Percentiles rank a stretch among this genome's conserved stretches.
phyloP scores from a whole-genome alignment of 2,113 vertebrate species.

The Plectropomus leopardus region DNA sequence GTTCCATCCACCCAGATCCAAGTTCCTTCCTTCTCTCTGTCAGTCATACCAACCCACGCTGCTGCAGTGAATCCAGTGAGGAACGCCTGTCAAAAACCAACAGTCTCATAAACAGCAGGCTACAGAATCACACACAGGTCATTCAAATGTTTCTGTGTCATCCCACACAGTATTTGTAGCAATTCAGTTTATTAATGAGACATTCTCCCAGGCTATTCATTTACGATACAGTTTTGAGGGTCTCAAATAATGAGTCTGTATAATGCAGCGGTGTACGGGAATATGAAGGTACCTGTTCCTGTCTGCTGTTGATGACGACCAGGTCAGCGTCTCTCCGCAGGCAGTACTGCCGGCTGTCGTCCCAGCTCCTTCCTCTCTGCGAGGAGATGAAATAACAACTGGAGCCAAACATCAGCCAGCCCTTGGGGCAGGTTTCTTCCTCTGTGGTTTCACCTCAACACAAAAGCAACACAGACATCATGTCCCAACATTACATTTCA shows the following conservation, averaged over 20 bases:
- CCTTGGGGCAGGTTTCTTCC: constrained; percentile 8
- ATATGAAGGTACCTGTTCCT: constrained; percentile 51
- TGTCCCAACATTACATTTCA: not conserved
- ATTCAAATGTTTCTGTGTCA: not conserved
- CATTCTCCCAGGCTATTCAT: not conserved
- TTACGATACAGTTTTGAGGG: not conserved
- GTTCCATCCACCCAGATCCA: constrained; percentile 66
- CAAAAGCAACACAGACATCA: not conserved
- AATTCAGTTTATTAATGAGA: not conserved
- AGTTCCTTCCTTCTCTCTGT: constrained; percentile 42
- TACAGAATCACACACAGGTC: not conserved
- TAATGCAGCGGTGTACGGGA: not conserved
- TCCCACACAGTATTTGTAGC: not conserved
- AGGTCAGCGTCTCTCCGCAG: constrained; percentile 36
- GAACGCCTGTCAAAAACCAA: constrained; percentile 35
- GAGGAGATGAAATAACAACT: constrained; percentile 63
- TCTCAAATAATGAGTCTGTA: not conserved
- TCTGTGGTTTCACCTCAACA: constrained; percentile 7
- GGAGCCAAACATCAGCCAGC: constrained; percentile 36
- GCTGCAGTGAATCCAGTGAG: constrained; percentile 22
- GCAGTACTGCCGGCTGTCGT: constrained; percentile 40
- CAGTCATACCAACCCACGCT: constrained; percentile 68
- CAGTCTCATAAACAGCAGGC: not conserved
- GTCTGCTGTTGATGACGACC: constrained; percentile 47
- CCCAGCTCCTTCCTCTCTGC: constrained; percentile 17